A percentile compares a stretch with the other conserved stretches of the same genome.
phyloP scores from a whole-genome alignment of 2,113 vertebrate genomes.

The Phyllostomus hastatus region DNA sequence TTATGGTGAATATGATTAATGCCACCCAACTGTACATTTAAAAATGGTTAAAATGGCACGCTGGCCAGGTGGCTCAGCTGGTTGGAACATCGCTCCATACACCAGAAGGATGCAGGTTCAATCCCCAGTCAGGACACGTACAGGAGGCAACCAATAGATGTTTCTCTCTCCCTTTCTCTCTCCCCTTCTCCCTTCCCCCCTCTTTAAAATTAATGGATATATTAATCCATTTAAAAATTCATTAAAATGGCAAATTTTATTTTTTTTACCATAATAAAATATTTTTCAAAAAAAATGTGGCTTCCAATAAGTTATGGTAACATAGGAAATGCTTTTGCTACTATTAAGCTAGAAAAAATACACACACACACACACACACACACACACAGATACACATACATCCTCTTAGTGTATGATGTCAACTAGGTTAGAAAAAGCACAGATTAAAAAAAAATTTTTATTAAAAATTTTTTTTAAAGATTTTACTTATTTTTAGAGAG shows the following conservation, averaged over 20 bases:
- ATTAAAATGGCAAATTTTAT: background rate
- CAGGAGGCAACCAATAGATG: too few relatives aligned
- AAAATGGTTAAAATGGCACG: background rate
- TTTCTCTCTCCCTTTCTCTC: too few relatives aligned
- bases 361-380: too few relatives aligned
- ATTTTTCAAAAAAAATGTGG: background rate
- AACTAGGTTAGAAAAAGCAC: background rate
- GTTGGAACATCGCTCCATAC: too few relatives aligned
- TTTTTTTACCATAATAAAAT: background rate
- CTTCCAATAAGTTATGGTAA: background rate
- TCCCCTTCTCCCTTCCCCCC: too few relatives aligned
- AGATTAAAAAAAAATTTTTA: background rate
- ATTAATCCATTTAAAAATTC: too few relatives aligned
- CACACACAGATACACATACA: background rate
- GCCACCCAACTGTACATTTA: background rate
- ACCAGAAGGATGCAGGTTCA: too few relatives aligned
- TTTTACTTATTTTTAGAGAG: too few relatives aligned
- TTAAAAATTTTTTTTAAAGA: too few relatives aligned
- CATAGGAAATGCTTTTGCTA: background rate
- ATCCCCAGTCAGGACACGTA: too few relatives aligned
- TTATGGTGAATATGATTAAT: background rate
- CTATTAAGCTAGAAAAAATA: background rate
- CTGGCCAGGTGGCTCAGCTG: too few relatives aligned
- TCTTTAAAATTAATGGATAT: too few relatives aligned
- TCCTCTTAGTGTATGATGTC: background rate